These are phyloP conservation scores for Varanus komodoensis DNA, from an alignment of 2,113 vertebrate genomes.

Conservation along the genomic window DNA sequence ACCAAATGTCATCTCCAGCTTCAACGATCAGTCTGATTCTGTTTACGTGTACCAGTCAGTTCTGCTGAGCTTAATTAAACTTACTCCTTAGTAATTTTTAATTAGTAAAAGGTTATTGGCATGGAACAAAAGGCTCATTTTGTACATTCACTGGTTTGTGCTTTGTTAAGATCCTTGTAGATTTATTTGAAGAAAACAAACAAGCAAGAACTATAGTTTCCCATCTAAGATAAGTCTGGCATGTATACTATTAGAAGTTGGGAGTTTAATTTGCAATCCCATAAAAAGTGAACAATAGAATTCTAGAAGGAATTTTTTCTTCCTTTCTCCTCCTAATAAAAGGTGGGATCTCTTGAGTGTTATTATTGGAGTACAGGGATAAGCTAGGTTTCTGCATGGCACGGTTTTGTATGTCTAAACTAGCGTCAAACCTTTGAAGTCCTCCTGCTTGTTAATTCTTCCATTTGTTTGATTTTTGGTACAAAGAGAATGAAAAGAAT, in stretches of 20 bases:
- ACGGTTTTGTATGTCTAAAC: constrained; percentile 83
- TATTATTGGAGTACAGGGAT: constrained; percentile 81
- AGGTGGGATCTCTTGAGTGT: constrained; percentile 76
- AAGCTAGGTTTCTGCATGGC: constrained; percentile 84
- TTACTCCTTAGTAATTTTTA: background rate
- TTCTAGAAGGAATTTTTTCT: constrained; percentile 76
- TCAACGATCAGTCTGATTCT: background rate
- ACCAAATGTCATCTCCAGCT: background rate
- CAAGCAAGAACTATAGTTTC: constrained; percentile 28
- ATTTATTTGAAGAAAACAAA: background rate
- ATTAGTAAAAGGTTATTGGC: background rate
- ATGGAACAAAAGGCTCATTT: background rate
- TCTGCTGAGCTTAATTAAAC: background rate
- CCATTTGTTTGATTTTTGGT: constrained; percentile 90
- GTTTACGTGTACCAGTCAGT: background rate
- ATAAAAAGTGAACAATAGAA: constrained; percentile 69
- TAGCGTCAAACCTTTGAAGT: constrained; percentile 80
- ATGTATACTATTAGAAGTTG: constrained; percentile 57
- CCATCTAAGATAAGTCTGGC: constrained; percentile 17
- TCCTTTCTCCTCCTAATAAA: constrained; percentile 73
- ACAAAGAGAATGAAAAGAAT: constrained; percentile 95
- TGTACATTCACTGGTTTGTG: background rate
- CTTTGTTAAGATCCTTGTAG: background rate
- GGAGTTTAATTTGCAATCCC: constrained; percentile 63
- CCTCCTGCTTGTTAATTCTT: constrained; percentile 87